These are phyloP conservation scores for Prolemur simus DNA, from an alignment of 2,113 vertebrate genomes.

Conservation along the genomic window DNA sequence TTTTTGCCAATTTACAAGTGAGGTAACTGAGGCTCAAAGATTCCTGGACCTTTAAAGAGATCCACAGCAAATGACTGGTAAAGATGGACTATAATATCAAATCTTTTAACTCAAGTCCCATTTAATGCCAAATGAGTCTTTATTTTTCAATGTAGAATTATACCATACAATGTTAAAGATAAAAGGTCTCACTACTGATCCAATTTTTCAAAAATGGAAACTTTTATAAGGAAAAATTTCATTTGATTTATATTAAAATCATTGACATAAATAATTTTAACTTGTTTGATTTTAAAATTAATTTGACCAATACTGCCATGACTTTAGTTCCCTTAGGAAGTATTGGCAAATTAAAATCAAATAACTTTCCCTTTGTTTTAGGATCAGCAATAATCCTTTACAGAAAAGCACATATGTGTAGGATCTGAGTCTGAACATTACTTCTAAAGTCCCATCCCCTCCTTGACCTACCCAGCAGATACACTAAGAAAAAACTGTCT, in stretches of 20 bases:
- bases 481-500: neutral
- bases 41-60: constrained; percentile 66
- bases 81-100: constrained; percentile 19
- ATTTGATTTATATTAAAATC: constrained; percentile 39
- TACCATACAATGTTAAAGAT: constrained; percentile 31
- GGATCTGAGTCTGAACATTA: constrained; percentile 12
- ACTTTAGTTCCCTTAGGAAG: constrained; percentile 47
- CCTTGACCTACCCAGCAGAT: neutral
- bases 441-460: neutral
- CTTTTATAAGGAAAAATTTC: constrained; percentile 34
- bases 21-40: constrained; percentile 75
- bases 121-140: constrained; percentile 33
- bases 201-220: constrained; percentile 47
- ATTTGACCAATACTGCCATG: constrained; percentile 38
- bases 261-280: constrained; percentile 13
- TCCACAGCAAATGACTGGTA: constrained; percentile 16
- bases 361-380: constrained; percentile 50
- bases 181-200: constrained; percentile 36
- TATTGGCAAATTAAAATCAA: neutral
- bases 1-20: constrained; percentile 52
- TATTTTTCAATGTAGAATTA: constrained; percentile 57
- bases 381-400: neutral
- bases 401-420: neutral
- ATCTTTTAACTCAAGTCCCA: constrained; percentile 50
- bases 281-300: constrained; percentile 40